Conservation (phyloP, 2,888 invertebrate genomes). For the Acleris laterana region DNA sequence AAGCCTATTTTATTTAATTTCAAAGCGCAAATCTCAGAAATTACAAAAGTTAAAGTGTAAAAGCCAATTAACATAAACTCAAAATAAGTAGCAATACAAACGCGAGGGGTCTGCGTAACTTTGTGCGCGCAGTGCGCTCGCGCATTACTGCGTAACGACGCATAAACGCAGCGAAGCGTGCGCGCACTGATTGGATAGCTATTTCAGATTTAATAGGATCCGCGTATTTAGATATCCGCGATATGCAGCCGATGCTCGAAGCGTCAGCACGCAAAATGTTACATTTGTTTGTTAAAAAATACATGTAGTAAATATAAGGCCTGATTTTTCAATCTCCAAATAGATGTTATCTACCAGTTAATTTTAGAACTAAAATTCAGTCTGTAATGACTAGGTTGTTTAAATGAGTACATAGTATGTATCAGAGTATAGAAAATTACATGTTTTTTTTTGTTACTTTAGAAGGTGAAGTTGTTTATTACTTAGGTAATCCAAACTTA, state of each 20-base stretch:
- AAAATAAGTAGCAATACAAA: constrained; percentile 19
- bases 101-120: constrained; percentile 12
- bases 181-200: constrained; percentile 70
- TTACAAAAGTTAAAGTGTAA: neutral
- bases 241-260: constrained; percentile 40
- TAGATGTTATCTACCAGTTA: too few species aligned
- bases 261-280: neutral
- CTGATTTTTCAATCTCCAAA: too few species aligned
- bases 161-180: constrained; percentile 63
- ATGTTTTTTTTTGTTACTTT: too few species aligned
- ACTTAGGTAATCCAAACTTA: too few species aligned
- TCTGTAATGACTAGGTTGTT: too few species aligned
- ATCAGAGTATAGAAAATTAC: too few species aligned
- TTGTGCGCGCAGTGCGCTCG: constrained; percentile 27
- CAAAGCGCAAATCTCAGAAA: neutral
- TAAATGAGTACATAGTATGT: too few species aligned
- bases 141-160: constrained; percentile 54
- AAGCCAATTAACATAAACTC: constrained; percentile 5
- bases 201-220: constrained; percentile 71
- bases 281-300: neutral
- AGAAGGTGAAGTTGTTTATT: too few species aligned
- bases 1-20: neutral
- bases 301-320: too few species aligned
- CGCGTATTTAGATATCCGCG: constrained; percentile 61
- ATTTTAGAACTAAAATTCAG: too few species aligned